Evolutionary conservation across 2,888 invertebrate species (phyloP).

Genomic region (Incurvaria masculella): DNA sequence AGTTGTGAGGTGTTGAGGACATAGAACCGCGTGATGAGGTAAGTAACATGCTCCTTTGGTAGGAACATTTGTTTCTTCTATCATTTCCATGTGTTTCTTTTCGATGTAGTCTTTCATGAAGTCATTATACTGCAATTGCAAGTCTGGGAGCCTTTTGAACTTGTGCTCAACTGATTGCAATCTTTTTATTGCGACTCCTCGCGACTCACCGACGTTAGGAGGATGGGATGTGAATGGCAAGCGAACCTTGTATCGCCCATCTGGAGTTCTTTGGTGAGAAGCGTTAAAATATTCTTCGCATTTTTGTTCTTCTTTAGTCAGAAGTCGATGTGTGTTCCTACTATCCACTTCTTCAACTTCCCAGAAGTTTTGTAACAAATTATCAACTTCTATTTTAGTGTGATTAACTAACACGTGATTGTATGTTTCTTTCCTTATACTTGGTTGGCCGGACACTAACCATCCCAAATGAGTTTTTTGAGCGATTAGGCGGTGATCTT

Average conservation of each 20-base stretch:
- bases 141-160: neutral
- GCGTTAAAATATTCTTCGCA: neutral
- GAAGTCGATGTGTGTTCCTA: neutral
- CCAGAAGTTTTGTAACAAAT: neutral
- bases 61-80: neutral
- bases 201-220: neutral
- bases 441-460: neutral
- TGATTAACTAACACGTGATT: neutral
- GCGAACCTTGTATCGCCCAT: neutral
- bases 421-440: neutral
- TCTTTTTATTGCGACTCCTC: neutral
- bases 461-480: neutral
- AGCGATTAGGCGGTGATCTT: neutral
- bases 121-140: neutral
- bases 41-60: neutral
- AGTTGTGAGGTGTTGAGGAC: neutral
- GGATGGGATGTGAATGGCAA: neutral
- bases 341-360: neutral
- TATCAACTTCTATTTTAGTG: neutral
- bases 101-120: neutral
- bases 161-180: neutral
- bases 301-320: neutral
- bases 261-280: neutral
- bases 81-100: neutral
- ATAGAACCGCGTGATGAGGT: neutral